phyloP scores from a whole-genome alignment of 2,797 vertebrate species.

The Synanceia verrucosa region DNA sequence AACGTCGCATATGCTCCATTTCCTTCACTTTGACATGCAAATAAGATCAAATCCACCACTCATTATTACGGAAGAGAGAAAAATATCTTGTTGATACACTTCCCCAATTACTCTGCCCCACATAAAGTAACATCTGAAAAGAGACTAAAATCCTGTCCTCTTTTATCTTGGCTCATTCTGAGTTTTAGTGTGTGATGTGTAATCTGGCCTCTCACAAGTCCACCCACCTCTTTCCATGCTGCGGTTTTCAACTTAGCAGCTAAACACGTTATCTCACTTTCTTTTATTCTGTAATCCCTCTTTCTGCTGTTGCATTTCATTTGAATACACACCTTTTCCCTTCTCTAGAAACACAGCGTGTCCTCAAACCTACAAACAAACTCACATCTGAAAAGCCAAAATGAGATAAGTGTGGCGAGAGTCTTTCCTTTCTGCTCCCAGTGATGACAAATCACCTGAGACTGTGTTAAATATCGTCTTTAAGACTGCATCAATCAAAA shows the following conservation, averaged over 20 bases:
- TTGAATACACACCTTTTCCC: not conserved
- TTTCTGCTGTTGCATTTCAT: not conserved
- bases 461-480: not conserved
- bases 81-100: constrained; percentile 37
- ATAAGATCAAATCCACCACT: constrained; percentile 45
- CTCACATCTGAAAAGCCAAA: not conserved
- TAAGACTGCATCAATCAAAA: not conserved
- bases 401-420: not conserved
- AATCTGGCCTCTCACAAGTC: not conserved
- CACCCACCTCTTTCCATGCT: not conserved
- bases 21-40: constrained; percentile 67
- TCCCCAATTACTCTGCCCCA: constrained; percentile 11
- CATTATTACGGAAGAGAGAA: constrained; percentile 37
- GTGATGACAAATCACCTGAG: not conserved
- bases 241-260: not conserved
- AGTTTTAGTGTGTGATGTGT: constrained; percentile 14
- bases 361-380: not conserved
- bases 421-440: not conserved
- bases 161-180: constrained; percentile 39
- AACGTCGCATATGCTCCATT: constrained; percentile 43
- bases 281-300: not conserved
- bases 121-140: constrained; percentile 37
- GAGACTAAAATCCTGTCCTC: constrained; percentile 1
- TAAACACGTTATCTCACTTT: not conserved
- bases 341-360: not conserved